A percentile compares a stretch with the other conserved stretches of the same genome.
Conservation (phyloP, 2,797 vertebrate species). For the Thripadectes ignobilis region DNA sequence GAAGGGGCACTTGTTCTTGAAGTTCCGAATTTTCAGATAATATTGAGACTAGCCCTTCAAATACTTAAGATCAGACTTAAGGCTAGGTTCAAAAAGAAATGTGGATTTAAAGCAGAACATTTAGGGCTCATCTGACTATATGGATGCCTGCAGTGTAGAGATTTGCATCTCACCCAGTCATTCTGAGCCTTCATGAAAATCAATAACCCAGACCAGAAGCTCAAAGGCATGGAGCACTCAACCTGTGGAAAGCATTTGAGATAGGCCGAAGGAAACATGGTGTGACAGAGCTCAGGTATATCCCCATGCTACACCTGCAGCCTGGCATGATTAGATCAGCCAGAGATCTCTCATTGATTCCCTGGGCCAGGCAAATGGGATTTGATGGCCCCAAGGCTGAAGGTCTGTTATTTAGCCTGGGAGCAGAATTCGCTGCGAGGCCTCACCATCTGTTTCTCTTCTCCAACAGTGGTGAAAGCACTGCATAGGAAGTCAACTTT, state of each 20-base stretch:
- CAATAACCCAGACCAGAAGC: background rate
- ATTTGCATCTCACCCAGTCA: background rate
- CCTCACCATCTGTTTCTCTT: fast-evolving
- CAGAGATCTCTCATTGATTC: fast-evolving
- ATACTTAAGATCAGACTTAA: background rate
- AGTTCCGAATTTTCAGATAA: background rate
- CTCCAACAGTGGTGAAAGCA: fast-evolving
- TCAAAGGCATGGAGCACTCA: background rate
- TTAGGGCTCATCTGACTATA: background rate
- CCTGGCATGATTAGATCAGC: background rate
- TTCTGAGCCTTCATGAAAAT: background rate
- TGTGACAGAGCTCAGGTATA: background rate
- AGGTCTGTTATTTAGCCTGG: background rate
- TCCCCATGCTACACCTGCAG: background rate
- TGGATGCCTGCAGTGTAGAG: background rate
- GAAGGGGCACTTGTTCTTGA: background rate
- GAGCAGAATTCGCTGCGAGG: background rate
- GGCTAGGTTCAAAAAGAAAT: background rate
- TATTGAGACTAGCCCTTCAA: background rate
- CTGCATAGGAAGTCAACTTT: background rate
- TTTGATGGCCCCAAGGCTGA: background rate
- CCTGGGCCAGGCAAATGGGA: background rate
- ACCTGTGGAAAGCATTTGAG: background rate
- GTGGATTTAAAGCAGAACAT: background rate
- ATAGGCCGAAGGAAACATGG: background rate